A percentile compares a stretch with the other conserved stretches of the same genome.
Evolutionary conservation across 2,888 invertebrate species (phyloP).

Genomic region (Sthenelais limicola): DNA sequence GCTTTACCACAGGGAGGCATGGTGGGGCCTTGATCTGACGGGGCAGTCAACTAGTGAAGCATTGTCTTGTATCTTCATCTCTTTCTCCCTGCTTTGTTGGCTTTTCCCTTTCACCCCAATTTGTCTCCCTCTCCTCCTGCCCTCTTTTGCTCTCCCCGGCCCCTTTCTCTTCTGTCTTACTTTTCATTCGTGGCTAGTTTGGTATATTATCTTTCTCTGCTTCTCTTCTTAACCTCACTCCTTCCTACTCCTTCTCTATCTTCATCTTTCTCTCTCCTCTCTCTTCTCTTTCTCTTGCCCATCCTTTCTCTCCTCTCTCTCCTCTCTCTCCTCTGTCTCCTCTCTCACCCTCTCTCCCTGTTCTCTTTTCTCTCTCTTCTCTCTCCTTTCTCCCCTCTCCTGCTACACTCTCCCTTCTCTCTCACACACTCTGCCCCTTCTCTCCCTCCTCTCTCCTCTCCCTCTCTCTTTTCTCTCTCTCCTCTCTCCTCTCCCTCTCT

Average conservation of each 20-base stretch:
- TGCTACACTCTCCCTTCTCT: background rate
- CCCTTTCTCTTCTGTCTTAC: background rate
- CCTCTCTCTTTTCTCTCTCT: background rate
- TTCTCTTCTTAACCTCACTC: conserved; percentile 9
- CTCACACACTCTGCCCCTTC: background rate
- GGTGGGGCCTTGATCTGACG: too few relatives aligned
- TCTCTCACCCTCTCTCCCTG: background rate
- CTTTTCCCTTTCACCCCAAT: background rate
- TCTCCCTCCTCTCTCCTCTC: background rate
- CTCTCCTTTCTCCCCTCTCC: background rate
- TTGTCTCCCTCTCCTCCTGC: background rate
- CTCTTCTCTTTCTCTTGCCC: background rate
- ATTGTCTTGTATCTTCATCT: too few relatives aligned
- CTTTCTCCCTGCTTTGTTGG: too few relatives aligned
- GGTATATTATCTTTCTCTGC: background rate
- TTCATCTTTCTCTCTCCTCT: background rate
- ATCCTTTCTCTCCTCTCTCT: background rate
- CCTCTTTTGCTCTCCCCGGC: background rate
- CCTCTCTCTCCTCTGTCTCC: background rate
- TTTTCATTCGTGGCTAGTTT: conserved; percentile 3
- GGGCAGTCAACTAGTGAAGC: too few relatives aligned
- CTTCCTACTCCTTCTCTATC: background rate
- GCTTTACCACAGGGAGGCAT: too few relatives aligned
- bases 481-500: background rate
- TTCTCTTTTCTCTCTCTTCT: background rate